These are phyloP conservation scores for Scalopus aquaticus DNA, from an alignment of 2,113 vertebrate species.

Conservation along the genomic window DNA sequence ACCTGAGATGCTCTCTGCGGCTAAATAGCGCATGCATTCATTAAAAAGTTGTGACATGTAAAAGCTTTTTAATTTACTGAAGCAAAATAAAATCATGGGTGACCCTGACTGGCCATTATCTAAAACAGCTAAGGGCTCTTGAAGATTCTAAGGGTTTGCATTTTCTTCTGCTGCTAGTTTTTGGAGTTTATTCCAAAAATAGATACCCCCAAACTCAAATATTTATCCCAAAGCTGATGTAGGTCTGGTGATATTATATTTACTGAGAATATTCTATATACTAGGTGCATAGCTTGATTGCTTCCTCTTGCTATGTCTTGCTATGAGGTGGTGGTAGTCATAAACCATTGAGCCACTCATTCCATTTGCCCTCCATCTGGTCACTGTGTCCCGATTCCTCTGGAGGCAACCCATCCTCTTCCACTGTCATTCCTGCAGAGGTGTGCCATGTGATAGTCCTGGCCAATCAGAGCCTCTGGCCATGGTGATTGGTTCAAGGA, in stretches of 20 bases:
- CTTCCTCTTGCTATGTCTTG: background rate
- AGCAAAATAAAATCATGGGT: background rate
- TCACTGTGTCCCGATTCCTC: background rate
- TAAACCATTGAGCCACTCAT: background rate
- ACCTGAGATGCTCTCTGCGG: background rate
- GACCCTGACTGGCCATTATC: background rate
- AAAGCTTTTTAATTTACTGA: background rate
- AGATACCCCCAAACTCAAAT: background rate
- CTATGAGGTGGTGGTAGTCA: background rate
- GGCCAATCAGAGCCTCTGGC: background rate
- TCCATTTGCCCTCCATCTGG: background rate
- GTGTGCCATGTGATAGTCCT: background rate
- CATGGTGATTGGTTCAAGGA: background rate
- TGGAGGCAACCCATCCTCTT: background rate
- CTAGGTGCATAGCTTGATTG: no score
- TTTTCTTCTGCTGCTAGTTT: background rate
- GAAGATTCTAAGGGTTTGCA: background rate
- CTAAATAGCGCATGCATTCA: background rate
- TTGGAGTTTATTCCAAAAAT: conserved; percentile 1
- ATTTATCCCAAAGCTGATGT: background rate
- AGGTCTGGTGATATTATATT: no score
- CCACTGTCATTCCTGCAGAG: background rate
- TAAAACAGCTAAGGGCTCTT: background rate
- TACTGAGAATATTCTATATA: background rate
- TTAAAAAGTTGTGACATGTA: background rate